Percentiles rank a stretch among this genome's conserved stretches.
Evolutionary conservation across 2,888 invertebrate genomes (phyloP).

Genomic region (Sacculina carcini): DNA sequence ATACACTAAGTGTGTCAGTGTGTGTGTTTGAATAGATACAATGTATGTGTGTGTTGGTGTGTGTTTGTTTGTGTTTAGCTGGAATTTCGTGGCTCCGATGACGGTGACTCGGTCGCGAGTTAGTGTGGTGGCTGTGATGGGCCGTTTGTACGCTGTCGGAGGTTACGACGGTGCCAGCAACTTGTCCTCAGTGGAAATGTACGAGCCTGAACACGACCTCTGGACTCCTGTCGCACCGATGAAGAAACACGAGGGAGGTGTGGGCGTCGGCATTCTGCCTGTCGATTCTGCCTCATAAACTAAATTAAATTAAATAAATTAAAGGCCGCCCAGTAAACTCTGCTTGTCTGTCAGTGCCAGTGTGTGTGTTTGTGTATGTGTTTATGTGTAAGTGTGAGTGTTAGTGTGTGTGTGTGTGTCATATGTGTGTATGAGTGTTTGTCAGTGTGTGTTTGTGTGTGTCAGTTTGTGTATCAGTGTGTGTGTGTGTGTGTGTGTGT

Average conservation of each 20-base stretch:
- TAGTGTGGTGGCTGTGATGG: conserved; percentile 54
- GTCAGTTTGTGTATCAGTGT: too few species aligned
- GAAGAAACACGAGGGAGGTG: conserved; percentile 67
- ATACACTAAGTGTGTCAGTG: not conserved
- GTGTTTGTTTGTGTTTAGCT: conserved; percentile 22
- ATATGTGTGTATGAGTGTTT: too few species aligned
- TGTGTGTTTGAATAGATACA: not conserved
- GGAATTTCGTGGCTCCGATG: conserved; percentile 52
- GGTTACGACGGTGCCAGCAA: conserved; percentile 46
- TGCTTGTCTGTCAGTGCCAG: not conserved
- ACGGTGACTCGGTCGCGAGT: conserved; percentile 53
- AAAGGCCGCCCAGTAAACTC: not conserved
- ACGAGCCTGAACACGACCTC: conserved; percentile 39
- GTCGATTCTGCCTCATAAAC: conserved; percentile 9
- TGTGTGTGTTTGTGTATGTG: conserved; percentile 5
- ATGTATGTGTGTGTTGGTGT: not conserved
- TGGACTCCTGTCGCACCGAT: conserved; percentile 50
- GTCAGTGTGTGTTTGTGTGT: too few species aligned
- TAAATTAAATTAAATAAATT: not conserved
- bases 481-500: too few species aligned
- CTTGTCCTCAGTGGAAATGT: conserved; percentile 51
- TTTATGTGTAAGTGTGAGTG: too few species aligned
- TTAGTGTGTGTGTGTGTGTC: too few species aligned
- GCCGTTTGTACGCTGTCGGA: conserved; percentile 53
- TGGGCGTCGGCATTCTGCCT: conserved; percentile 60